phyloP scores from a whole-genome alignment of 2,113 vertebrate genomes.

The Thalassarche chlororhynchos region DNA sequence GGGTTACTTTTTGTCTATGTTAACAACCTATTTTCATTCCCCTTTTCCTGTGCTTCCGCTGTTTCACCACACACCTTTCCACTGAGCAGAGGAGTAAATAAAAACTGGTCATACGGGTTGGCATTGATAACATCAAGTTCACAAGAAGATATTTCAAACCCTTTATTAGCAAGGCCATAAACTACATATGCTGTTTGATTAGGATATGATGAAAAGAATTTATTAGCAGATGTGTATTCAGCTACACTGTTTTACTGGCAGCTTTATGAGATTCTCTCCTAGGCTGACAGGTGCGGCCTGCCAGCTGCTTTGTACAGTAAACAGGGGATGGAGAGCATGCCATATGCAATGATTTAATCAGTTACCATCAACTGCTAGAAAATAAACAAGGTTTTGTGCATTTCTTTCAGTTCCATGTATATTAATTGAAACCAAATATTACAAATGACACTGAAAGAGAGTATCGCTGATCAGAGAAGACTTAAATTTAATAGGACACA shows the following conservation, averaged over 20 bases:
- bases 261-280: conserved; percentile 72
- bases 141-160: conserved; percentile 49
- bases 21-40: background rate
- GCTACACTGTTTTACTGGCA: conserved; percentile 66
- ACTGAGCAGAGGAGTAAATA: conserved; percentile 28
- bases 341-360: conserved; percentile 65
- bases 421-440: conserved; percentile 69
- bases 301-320: conserved; percentile 67
- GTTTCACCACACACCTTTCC: conserved; percentile 20
- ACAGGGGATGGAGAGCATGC: conserved; percentile 27
- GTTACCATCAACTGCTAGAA: conserved; percentile 44
- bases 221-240: conserved; percentile 73
- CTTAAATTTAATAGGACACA: conserved; percentile 61
- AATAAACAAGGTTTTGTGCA: conserved; percentile 27
- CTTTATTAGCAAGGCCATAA: conserved; percentile 62
- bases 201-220: conserved; percentile 79
- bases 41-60: background rate
- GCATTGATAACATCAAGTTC: conserved; percentile 62
- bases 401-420: conserved; percentile 38
- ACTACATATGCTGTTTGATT: conserved; percentile 71
- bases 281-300: conserved; percentile 67
- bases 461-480: conserved; percentile 37
- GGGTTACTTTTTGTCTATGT: background rate
- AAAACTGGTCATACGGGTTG: conserved; percentile 2
- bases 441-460: conserved; percentile 33